Evolutionary conservation across 2,113 vertebrate species (phyloP), one percentile per base, ranked within the genome.

Genomic region (Hymenochirus boettgeri): DNA sequence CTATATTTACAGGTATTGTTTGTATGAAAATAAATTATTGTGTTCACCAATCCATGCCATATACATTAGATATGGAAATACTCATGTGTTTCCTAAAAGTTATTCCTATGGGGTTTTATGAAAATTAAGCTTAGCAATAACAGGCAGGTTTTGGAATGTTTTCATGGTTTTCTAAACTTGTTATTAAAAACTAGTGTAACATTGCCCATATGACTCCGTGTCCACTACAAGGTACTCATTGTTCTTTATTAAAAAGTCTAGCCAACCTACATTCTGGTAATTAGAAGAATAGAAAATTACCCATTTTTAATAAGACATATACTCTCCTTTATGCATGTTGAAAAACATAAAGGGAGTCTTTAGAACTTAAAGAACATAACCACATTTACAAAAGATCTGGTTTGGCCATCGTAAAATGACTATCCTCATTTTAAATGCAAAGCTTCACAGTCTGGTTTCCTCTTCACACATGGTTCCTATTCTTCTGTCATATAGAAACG

Each of bases 401-500:
- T 19, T 53, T 53, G 23, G 48, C 56, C 35, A 45, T 59, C 25
- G 7, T 46, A 71, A 22, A 51, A 47, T 55, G 71, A 56, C 66
- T 78, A 71, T 17, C 61, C 33, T 25, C 57, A n/a, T 74, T 54
- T 71, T 35, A 3, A 35, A 35, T 12, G 9, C 2, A 13, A 35
- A 29, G 62, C 56, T 62, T 52, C 65, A 69, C 51, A 61, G 48
- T 51, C 66, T 75, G 66, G 18, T 70, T 54, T 73, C 47, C 29
- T 62, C 54, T 19, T 76, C 52, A 55, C 62, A 63, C 53, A 26
- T 79, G 15, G 55, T 31, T n/a, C 70, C 80, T 80, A 87, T 19
- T 82, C 74, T 7, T 90, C 88, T 0, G 74, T 45, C 59, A 76
- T 76, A 72, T 86, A 92, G 47, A 89, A 39, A 57, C 82, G 93